phyloP scores from a whole-genome alignment of 2,888 invertebrate genomes.

The Neoascia interrupta region DNA sequence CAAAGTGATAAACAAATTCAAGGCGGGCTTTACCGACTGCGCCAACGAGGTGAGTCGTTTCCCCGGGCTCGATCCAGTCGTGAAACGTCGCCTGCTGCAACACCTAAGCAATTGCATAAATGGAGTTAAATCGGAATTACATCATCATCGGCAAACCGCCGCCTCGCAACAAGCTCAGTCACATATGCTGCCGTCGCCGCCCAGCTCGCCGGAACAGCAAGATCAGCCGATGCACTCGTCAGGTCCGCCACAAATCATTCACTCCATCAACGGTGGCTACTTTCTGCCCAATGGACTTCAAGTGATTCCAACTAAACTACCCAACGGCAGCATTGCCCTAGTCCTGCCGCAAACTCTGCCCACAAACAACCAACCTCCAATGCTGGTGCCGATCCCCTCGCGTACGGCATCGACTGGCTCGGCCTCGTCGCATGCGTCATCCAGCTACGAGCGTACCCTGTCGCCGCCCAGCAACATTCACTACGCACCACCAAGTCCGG shows the following conservation, averaged over 20 bases:
- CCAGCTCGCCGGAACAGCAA: conserved; percentile 77
- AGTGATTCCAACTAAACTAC: conserved; percentile 88
- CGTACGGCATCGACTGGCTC: conserved; percentile 87
- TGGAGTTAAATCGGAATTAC: conserved; percentile 78
- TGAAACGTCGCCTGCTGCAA: conserved; percentile 87
- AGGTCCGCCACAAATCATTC: conserved; percentile 76
- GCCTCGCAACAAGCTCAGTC: conserved; percentile 79
- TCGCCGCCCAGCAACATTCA: conserved; percentile 79
- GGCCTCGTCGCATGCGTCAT: conserved; percentile 82
- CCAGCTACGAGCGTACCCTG: conserved; percentile 80
- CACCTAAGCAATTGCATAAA: conserved; percentile 87
- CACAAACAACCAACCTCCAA: conserved; percentile 84
- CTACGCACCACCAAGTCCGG: conserved; percentile 83
- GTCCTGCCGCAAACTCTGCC: conserved; percentile 86
- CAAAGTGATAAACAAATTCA: conserved; percentile 90
- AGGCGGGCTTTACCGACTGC: conserved; percentile 93
- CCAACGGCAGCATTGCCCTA: conserved; percentile 91
- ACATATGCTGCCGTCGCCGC: conserved; percentile 82
- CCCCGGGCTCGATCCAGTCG: conserved; percentile 86
- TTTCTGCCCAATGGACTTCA: conserved; percentile 87
- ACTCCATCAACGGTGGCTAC: conserved; percentile 81
- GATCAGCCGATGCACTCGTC: conserved; percentile 71
- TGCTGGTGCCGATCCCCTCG: conserved; percentile 87
- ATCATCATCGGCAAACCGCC: conserved; percentile 73
- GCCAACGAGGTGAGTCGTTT: conserved; percentile 90